Percentiles rank a stretch among this genome's conserved stretches.
Conservation (phyloP, 2,797 vertebrate genomes). For the Neopelma chrysocephalum region DNA sequence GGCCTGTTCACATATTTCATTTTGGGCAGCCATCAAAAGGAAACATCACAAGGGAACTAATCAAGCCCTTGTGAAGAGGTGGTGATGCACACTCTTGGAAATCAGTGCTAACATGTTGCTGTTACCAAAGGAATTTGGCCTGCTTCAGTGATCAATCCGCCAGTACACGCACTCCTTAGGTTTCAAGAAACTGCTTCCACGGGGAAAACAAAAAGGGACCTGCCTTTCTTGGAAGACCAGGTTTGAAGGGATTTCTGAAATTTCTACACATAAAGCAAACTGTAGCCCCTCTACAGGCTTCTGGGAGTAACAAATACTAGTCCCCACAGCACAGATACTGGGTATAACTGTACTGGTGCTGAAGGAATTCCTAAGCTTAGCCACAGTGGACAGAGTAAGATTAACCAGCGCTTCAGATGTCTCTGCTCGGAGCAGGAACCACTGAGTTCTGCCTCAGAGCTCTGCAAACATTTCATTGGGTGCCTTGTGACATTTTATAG, state of each 20-base stretch:
- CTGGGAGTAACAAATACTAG: neutral
- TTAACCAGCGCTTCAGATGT: neutral
- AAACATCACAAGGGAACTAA: neutral
- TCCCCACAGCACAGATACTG: neutral
- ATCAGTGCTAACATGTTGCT: neutral
- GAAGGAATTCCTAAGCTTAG: neutral
- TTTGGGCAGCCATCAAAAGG: neutral
- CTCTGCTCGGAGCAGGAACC: neutral
- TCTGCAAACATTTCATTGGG: neutral
- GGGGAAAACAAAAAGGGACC: neutral
- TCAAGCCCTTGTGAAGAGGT: neutral
- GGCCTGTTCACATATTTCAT: neutral
- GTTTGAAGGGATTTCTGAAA: neutral
- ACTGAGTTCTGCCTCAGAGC: neutral
- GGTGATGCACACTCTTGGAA: neutral
- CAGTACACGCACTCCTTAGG: neutral
- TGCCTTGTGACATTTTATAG: neutral
- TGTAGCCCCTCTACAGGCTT: neutral
- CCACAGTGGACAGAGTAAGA: neutral
- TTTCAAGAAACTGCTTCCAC: neutral
- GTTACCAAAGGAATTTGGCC: neutral
- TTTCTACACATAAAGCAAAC: neutral
- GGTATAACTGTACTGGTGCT: neutral
- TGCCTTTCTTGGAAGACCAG: neutral
- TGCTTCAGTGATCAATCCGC: neutral